Conservation (phyloP, 2,113 vertebrate species). For the Antechinus stuartii region DNA sequence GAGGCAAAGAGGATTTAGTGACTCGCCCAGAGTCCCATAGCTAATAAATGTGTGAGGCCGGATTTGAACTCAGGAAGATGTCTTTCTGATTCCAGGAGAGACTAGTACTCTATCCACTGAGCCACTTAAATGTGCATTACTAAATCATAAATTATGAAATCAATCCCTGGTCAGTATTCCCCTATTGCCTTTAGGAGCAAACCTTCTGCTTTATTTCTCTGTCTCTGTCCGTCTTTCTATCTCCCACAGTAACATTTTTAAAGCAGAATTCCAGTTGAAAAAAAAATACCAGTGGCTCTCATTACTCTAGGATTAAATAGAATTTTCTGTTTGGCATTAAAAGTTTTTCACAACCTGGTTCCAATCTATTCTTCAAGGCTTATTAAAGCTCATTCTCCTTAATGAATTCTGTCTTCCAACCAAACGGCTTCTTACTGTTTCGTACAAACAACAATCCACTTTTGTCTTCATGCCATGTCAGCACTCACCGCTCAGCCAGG, state of each 20-base stretch:
- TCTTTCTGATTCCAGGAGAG: neutral
- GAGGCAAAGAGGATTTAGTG: neutral
- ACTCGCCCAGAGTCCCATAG: neutral
- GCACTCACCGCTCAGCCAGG: slow-evolving; percentile 93
- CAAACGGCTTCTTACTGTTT: neutral
- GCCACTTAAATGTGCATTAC: neutral
- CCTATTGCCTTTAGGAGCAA: neutral
- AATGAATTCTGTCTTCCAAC: neutral
- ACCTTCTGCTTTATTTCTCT: neutral
- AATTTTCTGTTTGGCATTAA: slow-evolving; percentile 7
- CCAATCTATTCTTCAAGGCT: neutral
- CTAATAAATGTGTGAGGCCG: neutral
- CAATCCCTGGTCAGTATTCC: neutral
- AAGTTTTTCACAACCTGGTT: neutral
- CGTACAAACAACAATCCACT: neutral
- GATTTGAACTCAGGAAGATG: neutral
- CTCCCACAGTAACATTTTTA: neutral
- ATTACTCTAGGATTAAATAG: neutral
- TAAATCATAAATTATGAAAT: neutral
- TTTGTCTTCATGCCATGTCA: neutral
- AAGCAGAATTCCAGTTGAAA: neutral
- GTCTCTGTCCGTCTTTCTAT: neutral
- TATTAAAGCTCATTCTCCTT: neutral
- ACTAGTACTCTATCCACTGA: neutral
- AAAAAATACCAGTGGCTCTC: neutral